These are phyloP conservation scores for Drosophila meridionalis DNA, from an alignment of 2,888 invertebrate genomes.

Conservation along the genomic window DNA sequence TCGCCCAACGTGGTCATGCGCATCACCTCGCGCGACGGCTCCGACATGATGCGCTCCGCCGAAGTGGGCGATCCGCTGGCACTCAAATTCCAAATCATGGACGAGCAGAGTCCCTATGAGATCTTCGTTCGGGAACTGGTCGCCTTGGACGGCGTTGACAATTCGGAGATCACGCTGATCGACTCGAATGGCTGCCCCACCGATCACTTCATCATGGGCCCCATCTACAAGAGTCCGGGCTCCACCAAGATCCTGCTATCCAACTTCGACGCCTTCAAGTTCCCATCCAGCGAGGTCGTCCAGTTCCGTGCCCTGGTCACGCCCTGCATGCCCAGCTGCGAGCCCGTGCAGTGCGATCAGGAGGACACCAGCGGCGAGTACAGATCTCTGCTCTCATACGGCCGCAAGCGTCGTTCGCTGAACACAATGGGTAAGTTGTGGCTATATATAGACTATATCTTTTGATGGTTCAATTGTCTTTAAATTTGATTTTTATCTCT, in stretches of 20 bases:
- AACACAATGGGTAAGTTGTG: slow-evolving; percentile 83
- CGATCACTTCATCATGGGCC: slow-evolving; percentile 97
- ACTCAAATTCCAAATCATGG: slow-evolving; percentile 95
- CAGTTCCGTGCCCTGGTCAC: slow-evolving; percentile 98
- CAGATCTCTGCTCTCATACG: slow-evolving; percentile 93
- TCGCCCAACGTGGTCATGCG: slow-evolving; percentile 98
- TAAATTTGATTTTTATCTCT: background rate
- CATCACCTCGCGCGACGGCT: slow-evolving; percentile 93
- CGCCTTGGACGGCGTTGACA: slow-evolving; percentile 97
- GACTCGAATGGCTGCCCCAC: slow-evolving; percentile 97
- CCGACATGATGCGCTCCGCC: slow-evolving; percentile 93
- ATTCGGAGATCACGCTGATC: slow-evolving; percentile 95
- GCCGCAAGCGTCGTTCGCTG: slow-evolving; percentile 90
- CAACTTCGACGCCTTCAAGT: slow-evolving; percentile 98
- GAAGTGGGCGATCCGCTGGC: slow-evolving; percentile 97
- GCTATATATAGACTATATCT: background rate
- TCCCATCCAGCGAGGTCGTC: slow-evolving; percentile 97
- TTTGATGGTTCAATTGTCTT: background rate
- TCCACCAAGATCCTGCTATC: slow-evolving; percentile 94
- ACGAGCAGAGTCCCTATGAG: slow-evolving; percentile 96
- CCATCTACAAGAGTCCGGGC: slow-evolving; percentile 92
- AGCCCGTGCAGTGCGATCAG: slow-evolving; percentile 95
- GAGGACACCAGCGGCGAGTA: slow-evolving; percentile 93
- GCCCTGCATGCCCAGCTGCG: slow-evolving; percentile 96
- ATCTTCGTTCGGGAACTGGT: slow-evolving; percentile 97